Percentiles rank a stretch among this genome's conserved stretches.
phyloP scores from a whole-genome alignment of 2,797 vertebrate species.

The Microctenopoma lineatum region DNA sequence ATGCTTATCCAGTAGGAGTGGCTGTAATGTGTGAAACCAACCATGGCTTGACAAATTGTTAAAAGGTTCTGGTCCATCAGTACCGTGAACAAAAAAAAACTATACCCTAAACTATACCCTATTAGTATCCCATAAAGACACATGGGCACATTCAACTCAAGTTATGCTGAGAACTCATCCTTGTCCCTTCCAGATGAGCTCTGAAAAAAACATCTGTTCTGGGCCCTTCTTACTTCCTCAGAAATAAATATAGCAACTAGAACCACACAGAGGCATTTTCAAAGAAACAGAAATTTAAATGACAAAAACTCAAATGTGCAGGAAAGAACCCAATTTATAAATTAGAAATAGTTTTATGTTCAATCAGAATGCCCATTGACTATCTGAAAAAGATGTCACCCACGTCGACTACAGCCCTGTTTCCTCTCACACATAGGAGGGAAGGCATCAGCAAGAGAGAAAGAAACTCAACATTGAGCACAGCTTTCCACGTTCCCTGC shows the following conservation, averaged over 20 bases:
- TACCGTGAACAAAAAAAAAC: slow-evolving; percentile 2
- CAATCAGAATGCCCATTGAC: neutral
- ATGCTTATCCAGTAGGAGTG: slow-evolving; percentile 50
- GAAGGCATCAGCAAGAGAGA: slow-evolving; percentile 42
- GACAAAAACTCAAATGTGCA: no score
- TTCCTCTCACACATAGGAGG: slow-evolving; percentile 12
- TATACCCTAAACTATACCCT: neutral
- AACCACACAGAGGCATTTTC: no score
- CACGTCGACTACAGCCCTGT: slow-evolving; percentile 4
- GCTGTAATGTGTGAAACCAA: slow-evolving; percentile 34
- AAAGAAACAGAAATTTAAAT: no score
- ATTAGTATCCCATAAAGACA: neutral
- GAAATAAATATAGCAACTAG: no score
- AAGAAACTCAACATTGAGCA: neutral
- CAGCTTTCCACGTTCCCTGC: slow-evolving; percentile 48
- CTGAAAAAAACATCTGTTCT: slow-evolving; percentile 23
- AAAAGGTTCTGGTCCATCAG: slow-evolving; percentile 16
- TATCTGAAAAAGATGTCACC: neutral
- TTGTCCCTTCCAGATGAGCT: slow-evolving; percentile 13
- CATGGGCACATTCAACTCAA: neutral
- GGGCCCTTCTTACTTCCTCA: neutral
- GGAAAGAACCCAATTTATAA: no score
- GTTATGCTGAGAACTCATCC: slow-evolving; percentile 22
- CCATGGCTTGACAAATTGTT: slow-evolving; percentile 9
- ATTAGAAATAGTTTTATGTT: no score